Base-by-base conservation (phyloP, 2,113 vertebrate species). In the Zingel zingel region DNA sequence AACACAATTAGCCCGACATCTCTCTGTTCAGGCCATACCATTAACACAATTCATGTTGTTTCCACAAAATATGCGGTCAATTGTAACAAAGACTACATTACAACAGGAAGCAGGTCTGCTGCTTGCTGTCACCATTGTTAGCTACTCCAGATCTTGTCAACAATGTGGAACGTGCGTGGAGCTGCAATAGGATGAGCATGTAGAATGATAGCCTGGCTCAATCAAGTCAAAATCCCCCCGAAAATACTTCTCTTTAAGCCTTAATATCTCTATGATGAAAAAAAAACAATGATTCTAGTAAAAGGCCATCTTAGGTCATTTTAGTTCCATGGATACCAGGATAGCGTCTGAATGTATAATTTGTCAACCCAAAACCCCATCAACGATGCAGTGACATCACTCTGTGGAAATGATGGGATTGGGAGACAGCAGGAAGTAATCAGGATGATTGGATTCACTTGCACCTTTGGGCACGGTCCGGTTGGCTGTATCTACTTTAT, bases 371-470 rank as follows among this genome's bases (percentile, higher is more conserved):
- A 18, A 58, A 57, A 57, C 8, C 8, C 67, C 16, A 69, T 65
- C 10, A 72, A 19, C 0, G 7, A 33, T 43, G 36, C 39, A 33
- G 57, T 67, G 51, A 77, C 59, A 53, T 77, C 54, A 75, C 66
- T 50, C 11, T 61, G 25, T 18, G 30, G 69, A 77, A 84, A 72
- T 84, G 72, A 79, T 61, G 36, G 51, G 43, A 65, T 43, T 3
- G 39, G 39, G 39, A 43, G 66, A 72, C 71, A 74, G 82, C 74
- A 39, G 64, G 66, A 86, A 76, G 59, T 68, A n/a, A 11, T 33
- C 33, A 16, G 66, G 57, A 66, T 79, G 86, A 85, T 81, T 85
- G 80, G 70, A 56, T 81, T 79, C 33, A 69, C 48, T 76, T 27
- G 6, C 3, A 6, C 62, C 50, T 77, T 80, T 65, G 51, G 87